A percentile compares a stretch with the other conserved stretches of the same genome.
Conservation (phyloP, 2,797 vertebrate species). For the Melanotaenia trifasciata region DNA sequence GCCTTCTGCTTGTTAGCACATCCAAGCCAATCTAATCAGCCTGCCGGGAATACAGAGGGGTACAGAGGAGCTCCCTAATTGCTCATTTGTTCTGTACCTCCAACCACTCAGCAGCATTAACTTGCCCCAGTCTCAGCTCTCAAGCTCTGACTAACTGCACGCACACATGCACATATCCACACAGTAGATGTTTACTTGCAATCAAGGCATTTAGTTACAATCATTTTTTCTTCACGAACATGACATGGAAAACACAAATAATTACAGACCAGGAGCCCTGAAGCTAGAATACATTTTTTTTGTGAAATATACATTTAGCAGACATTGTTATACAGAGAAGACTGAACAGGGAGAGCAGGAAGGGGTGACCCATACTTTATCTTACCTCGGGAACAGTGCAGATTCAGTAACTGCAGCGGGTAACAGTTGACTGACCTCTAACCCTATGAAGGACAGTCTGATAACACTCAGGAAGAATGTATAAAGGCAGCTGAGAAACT, state of each 20-base stretch:
- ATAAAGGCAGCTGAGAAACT: conserved; percentile 21
- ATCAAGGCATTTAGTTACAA: conserved; percentile 80
- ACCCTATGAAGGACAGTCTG: conserved; percentile 20
- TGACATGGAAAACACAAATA: conserved; percentile 75
- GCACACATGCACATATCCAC: conserved; percentile 75
- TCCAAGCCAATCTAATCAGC: conserved; percentile 83
- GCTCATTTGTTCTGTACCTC: conserved; percentile 78
- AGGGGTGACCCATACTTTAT: conserved; percentile 6
- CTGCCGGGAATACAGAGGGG: conserved; percentile 69
- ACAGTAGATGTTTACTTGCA: conserved; percentile 79
- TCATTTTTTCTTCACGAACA: conserved; percentile 72
- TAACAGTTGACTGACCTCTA: conserved; percentile 16
- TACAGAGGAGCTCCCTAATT: conserved; percentile 70
- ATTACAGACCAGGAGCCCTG: conserved; percentile 46
- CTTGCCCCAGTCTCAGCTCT: conserved; percentile 62
- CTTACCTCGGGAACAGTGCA: conserved; percentile 5
- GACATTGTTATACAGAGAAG: conserved; percentile 23
- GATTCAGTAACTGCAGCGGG: conserved; percentile 10
- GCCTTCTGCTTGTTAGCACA: conserved; percentile 76
- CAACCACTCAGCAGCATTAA: conserved; percentile 68
- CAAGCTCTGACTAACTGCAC: conserved; percentile 66
- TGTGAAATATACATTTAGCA: conserved; percentile 29
- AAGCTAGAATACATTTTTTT: conserved; percentile 42
- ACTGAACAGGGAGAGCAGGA: conserved; percentile 16
- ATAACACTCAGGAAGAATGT: conserved; percentile 21